Evolutionary conservation across 2,888 invertebrate species (phyloP).

Genomic region (Drosophila anomalata): DNA sequence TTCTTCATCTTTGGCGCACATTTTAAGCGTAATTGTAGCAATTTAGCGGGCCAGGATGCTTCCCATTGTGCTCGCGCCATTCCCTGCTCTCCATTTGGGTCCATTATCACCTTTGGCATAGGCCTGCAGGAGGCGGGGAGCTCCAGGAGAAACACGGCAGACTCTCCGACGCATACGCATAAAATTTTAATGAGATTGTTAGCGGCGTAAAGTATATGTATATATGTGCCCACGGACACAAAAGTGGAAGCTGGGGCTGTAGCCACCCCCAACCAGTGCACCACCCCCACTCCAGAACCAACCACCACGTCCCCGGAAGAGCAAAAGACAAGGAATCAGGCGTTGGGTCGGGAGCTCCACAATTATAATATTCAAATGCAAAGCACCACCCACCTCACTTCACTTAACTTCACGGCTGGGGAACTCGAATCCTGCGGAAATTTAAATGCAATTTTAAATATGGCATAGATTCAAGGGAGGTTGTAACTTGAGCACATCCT

Average conservation of each 20-base stretch:
- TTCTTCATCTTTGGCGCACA: slow-evolving; percentile 60
- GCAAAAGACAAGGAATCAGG: slow-evolving; percentile 41
- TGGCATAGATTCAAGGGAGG: slow-evolving; percentile 56
- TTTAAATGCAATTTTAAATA: slow-evolving; percentile 75
- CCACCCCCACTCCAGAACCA: not conserved
- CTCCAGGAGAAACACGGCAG: slow-evolving; percentile 34
- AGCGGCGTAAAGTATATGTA: slow-evolving; percentile 74
- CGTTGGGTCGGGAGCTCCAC: slow-evolving; percentile 20
- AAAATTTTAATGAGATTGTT: slow-evolving; percentile 80
- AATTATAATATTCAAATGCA: slow-evolving; percentile 75
- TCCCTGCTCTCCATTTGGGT: slow-evolving; percentile 3
- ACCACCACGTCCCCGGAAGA: slow-evolving; percentile 18
- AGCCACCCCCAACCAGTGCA: slow-evolving; percentile 3
- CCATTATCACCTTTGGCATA: slow-evolving; percentile 70
- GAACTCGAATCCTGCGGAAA: slow-evolving; percentile 42
- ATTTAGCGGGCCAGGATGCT: slow-evolving; percentile 63
- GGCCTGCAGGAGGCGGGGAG: not conserved
- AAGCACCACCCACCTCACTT: slow-evolving; percentile 17
- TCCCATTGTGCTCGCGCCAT: not conserved
- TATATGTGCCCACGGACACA: slow-evolving; percentile 1
- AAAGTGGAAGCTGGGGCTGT: not conserved
- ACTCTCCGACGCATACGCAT: slow-evolving; percentile 65
- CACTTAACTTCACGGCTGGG: not conserved
- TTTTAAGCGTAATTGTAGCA: slow-evolving; percentile 79
- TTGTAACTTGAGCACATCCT: too few relatives aligned